phyloP scores from a whole-genome alignment of 2,113 vertebrate species.

The Scophthalmus maximus region DNA sequence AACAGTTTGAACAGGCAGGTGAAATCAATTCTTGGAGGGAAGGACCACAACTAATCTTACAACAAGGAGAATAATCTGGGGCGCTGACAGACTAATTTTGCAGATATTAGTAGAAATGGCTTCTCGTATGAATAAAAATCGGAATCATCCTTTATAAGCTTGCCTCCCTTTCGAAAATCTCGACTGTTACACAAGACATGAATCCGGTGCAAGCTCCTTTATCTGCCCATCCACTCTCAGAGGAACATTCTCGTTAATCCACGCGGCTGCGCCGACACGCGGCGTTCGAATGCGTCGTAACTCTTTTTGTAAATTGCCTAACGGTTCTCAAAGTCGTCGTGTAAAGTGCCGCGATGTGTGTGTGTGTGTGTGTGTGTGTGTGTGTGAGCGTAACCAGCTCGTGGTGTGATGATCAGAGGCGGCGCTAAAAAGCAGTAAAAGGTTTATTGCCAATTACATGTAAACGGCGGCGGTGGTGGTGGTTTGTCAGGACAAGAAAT shows the following conservation, averaged over 20 bases:
- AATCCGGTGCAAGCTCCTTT: neutral
- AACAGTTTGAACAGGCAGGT: no score
- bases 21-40: no score
- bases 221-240: neutral
- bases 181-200: neutral
- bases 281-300: neutral
- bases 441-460: conserved; percentile 49
- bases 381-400: no score
- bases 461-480: conserved; percentile 30
- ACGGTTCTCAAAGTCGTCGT: conserved; percentile 9
- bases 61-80: no score
- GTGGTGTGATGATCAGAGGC: no score
- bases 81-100: no score
- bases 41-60: no score
- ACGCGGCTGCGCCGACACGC: neutral
- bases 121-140: no score
- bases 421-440: conserved; percentile 29
- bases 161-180: no score
- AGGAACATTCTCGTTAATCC: neutral
- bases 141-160: no score
- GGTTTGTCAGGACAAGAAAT: conserved; percentile 55
- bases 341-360: conserved; percentile 1
- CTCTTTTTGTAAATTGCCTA: conserved; percentile 13
- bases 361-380: no score
- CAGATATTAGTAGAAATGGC: no score